These are phyloP conservation scores for Tetranychus urticae DNA, from an alignment of 1,140 invertebrate species.

Conservation along the genomic window DNA sequence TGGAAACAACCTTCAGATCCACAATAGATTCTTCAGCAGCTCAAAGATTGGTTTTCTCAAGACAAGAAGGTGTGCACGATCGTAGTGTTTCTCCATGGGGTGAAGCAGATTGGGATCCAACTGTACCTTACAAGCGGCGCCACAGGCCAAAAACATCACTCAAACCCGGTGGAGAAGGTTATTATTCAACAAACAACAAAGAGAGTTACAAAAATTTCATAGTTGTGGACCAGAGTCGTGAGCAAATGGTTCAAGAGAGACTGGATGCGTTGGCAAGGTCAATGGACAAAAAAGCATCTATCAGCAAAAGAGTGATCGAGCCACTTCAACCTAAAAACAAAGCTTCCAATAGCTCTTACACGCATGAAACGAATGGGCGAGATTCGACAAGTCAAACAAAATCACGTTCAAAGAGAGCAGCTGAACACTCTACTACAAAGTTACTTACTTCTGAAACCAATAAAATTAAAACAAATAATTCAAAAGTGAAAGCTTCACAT, in stretches of 20 bases:
- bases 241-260: background rate
- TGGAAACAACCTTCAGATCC: background rate
- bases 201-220: slow-evolving; percentile 2
- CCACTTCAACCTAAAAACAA: too few relatives aligned
- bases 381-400: too few relatives aligned
- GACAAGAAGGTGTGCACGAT: background rate
- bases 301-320: too few relatives aligned
- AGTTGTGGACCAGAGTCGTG: background rate
- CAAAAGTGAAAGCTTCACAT: too few relatives aligned
- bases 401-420: too few relatives aligned
- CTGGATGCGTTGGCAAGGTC: background rate
- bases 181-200: background rate
- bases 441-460: too few relatives aligned
- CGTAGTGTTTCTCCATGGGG: background rate
- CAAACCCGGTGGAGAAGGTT: background rate
- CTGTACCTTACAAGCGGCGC: background rate
- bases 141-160: slow-evolving; percentile 1
- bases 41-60: background rate
- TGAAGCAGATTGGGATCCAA: background rate
- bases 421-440: too few relatives aligned
- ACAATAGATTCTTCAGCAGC: background rate
- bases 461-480: too few relatives aligned
- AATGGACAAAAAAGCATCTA: too few relatives aligned
- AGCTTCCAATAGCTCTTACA: too few relatives aligned
- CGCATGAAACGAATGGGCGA: too few relatives aligned